Percentiles rank a stretch among this genome's conserved stretches.
These are phyloP conservation scores for Himalopsyche tibetana DNA, from an alignment of 2,888 invertebrate species.

Conservation along the genomic window DNA sequence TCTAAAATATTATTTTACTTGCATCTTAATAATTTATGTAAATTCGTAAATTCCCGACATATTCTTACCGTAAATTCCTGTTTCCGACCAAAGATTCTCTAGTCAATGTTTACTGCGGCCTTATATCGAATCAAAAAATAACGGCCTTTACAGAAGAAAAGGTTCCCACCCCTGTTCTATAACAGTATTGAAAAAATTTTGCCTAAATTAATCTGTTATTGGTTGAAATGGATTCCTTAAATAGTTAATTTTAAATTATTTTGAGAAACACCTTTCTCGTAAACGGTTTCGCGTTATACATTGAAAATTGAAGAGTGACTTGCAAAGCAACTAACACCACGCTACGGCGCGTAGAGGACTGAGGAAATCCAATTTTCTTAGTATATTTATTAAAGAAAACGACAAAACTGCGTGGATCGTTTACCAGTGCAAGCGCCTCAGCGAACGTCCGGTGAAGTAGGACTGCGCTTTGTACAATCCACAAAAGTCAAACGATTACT, in stretches of 20 bases:
- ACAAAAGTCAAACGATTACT: not conserved
- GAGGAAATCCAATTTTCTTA: constrained; percentile 54
- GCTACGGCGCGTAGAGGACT: constrained; percentile 14
- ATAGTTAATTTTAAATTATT: not conserved
- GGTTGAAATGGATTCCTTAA: too few relatives aligned
- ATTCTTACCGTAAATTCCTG: too few relatives aligned
- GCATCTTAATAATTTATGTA: too few relatives aligned
- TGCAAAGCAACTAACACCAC: constrained; percentile 27
- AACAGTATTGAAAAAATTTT: too few relatives aligned
- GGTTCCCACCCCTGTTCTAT: too few relatives aligned
- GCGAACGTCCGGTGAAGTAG: not conserved
- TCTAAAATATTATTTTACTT: too few relatives aligned
- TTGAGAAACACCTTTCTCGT: constrained; percentile 6
- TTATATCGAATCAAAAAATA: too few relatives aligned
- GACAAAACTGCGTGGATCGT: constrained; percentile 43
- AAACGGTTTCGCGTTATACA: constrained; percentile 27
- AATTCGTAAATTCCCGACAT: too few relatives aligned
- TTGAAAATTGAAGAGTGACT: constrained; percentile 51
- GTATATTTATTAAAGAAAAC: constrained; percentile 49
- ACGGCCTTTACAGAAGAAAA: too few relatives aligned
- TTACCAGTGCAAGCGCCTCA: constrained; percentile 6
- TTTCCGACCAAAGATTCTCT: too few relatives aligned
- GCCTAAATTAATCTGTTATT: too few relatives aligned
- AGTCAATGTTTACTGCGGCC: too few relatives aligned
- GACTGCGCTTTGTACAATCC: not conserved